Percentiles rank a stretch among this genome's conserved stretches.
Conservation (phyloP, 2,113 vertebrate species). For the Polypterus bichir region DNA sequence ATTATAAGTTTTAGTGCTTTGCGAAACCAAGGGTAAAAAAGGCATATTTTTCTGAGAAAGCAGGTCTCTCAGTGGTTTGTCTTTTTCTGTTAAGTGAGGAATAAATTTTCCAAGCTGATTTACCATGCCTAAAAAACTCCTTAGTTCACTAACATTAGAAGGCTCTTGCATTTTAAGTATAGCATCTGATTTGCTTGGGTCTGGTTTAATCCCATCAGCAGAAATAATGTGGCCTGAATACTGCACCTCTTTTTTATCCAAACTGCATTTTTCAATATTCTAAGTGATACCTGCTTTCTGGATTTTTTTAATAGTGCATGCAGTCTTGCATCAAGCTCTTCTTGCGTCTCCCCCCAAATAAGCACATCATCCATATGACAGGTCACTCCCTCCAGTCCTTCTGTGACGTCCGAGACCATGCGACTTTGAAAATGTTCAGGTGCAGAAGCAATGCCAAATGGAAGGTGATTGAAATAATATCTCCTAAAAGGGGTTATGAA, state of each 20-base stretch:
- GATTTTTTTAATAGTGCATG: not conserved
- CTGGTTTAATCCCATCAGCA: not conserved
- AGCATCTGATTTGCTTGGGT: not conserved
- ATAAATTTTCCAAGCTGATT: not conserved
- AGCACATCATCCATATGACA: constrained; percentile 3
- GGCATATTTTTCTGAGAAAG: no score
- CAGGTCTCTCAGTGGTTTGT: no score
- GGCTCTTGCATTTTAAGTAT: not conserved
- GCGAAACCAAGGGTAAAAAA: no score
- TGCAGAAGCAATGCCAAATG: constrained; percentile 1
- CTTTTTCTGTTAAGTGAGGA: no score
- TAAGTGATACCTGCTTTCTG: not conserved
- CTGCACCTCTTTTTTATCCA: not conserved
- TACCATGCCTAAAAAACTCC: not conserved
- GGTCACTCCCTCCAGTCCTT: not conserved
- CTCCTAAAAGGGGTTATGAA: not conserved
- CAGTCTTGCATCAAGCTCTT: not conserved
- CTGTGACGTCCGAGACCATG: not conserved
- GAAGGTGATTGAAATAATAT: not conserved
- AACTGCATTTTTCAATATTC: not conserved
- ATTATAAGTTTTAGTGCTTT: no score
- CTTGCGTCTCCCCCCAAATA: not conserved
- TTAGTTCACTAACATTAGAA: not conserved
- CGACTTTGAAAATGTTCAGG: not conserved
- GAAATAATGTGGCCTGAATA: not conserved